Base-by-base conservation (phyloP, 2,113 vertebrate species). In the Crotalus horridus region DNA sequence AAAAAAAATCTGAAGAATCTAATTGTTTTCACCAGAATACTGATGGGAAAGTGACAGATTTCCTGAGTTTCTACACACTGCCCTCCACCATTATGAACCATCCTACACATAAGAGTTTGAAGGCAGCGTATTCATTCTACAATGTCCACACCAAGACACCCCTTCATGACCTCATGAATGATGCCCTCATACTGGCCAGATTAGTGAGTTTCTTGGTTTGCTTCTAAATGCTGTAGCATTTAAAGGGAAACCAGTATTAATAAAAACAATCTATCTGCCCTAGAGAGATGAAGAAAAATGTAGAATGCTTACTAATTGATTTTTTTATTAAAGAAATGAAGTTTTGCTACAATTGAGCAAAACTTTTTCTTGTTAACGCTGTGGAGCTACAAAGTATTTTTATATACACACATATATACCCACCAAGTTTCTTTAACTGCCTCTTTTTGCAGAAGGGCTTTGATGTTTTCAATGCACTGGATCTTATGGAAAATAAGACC, bases 61-160 rank as follows among this genome's bases (percentile, higher is more conserved):
- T 99, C 96, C 95, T 99, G 96, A 99, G 99, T 97, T 99, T 99
- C 96, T 99, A 99, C 96, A 99, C 99, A 0, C 98, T 99, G 96
- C 99, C 99, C 86, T 99, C 99, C 90, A 99, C 99, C 97, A 99
- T 99, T 96, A 99, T 99, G 99, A 99, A 99, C 96, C 99, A 99
- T 97, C 98, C 99, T 0, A 98, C 99, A 91, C 99, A 99, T 97
- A 99, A 98, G 97, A 99, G 99, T 96, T 98, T 99, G 93, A 99
- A 99, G 96, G 99, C 99, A 26, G 99, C 99, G 10, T 99, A 99
- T 91, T 99, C 99, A 95, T 99, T 99, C 98, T 99, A 99, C 98
- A 99, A 99, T 0, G 99, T 99, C 90, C 99, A 99, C 98, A 99
- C 99, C 96, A 98, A 98, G 97, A 99, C 98, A 3, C 96, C 99